Evolutionary conservation across 1,140 invertebrate genomes (phyloP).

Genomic region (Hestina assimilis): DNA sequence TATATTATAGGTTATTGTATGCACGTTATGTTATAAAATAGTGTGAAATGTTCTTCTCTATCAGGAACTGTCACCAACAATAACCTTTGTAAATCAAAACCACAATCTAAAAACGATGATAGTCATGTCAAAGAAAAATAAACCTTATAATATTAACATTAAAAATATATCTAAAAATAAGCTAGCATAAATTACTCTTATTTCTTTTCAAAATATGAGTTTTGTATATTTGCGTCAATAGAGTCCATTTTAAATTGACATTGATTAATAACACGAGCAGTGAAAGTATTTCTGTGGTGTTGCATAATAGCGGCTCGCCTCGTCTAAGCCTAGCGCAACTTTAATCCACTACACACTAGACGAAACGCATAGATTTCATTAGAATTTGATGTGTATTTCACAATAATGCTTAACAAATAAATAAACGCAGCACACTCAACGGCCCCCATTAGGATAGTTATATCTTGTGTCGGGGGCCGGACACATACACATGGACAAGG

Average conservation of each 20-base stretch:
- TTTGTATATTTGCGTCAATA: background rate
- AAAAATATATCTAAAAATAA: background rate
- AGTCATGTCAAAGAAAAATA: background rate
- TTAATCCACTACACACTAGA: background rate
- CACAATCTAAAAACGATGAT: background rate
- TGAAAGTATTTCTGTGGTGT: slow-evolving; percentile 53
- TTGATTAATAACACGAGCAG: slow-evolving; percentile 26
- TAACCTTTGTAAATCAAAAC: background rate
- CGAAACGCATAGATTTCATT: background rate
- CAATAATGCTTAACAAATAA: no score
- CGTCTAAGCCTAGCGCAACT: slow-evolving; percentile 13
- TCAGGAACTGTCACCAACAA: background rate
- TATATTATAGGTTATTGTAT: background rate
- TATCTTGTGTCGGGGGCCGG: no score
- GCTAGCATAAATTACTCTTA: no score
- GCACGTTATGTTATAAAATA: background rate
- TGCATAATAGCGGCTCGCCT: slow-evolving; percentile 54
- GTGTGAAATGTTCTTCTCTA: background rate
- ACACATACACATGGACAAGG: no score
- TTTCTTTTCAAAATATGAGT: no score
- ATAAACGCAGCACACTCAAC: no score
- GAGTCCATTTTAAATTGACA: background rate
- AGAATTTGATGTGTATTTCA: no score
- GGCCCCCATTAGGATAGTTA: no score
- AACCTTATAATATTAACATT: background rate